phyloP scores from a whole-genome alignment of 92 coral and sea anemone genomes.

The Palythoa heliodiscus region DNA sequence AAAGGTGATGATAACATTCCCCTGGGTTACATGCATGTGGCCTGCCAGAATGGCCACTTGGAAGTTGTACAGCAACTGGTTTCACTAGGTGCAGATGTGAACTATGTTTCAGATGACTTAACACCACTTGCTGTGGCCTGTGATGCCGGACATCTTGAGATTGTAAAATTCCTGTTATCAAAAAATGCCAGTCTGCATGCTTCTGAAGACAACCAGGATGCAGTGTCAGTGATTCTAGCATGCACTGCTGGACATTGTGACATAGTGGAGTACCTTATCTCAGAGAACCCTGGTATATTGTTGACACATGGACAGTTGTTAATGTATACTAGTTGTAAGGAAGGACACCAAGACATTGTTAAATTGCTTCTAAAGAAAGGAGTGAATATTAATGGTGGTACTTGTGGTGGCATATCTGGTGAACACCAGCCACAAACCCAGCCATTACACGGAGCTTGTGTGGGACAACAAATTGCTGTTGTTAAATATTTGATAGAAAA shows the following conservation, averaged over 20 bases:
- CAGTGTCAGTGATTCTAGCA: constrained; percentile 82
- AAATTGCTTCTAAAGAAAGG: constrained; percentile 73
- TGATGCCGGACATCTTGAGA: constrained; percentile 72
- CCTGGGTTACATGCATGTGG: constrained; percentile 72
- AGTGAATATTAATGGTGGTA: constrained; percentile 65
- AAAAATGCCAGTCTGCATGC: constrained; percentile 75
- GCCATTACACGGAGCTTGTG: constrained; percentile 89
- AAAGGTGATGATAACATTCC: not conserved
- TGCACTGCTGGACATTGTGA: constrained; percentile 75
- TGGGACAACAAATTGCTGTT: constrained; percentile 64
- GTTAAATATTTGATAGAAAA: constrained; percentile 86
- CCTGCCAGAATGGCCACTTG: constrained; percentile 80
- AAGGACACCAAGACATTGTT: constrained; percentile 80
- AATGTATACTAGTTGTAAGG: constrained; percentile 74
- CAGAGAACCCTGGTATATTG: constrained; percentile 67
- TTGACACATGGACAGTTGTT: constrained; percentile 70
- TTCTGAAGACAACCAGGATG: constrained; percentile 41
- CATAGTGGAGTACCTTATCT: constrained; percentile 66
- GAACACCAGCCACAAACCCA: constrained; percentile 38
- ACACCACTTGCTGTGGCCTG: constrained; percentile 91
- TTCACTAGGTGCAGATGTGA: constrained; percentile 77
- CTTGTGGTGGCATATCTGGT: constrained; percentile 25
- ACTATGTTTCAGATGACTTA: constrained; percentile 56
- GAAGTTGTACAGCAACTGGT: constrained; percentile 82
- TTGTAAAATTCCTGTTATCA: constrained; percentile 66